Evolutionary conservation across 1,140 invertebrate genomes (phyloP).

Genomic region (Harpegnathos saltator): DNA sequence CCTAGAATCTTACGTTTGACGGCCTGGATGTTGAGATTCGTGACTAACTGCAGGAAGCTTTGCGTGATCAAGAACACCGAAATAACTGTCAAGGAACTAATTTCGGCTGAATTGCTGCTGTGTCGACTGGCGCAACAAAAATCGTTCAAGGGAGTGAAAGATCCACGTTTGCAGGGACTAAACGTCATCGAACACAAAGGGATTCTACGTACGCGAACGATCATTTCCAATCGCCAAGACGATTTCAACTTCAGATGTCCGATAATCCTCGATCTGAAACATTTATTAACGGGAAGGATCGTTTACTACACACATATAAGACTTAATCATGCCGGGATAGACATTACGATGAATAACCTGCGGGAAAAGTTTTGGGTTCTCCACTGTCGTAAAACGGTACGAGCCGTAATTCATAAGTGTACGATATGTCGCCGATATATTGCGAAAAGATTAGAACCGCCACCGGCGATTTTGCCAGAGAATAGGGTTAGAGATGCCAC

Average conservation of each 20-base stretch:
- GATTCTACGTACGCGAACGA: neutral
- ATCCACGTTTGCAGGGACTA: neutral
- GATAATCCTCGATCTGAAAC: neutral
- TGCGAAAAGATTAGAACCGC: neutral
- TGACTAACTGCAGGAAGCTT: neutral
- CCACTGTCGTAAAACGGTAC: neutral
- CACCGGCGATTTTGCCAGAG: constrained; percentile 43
- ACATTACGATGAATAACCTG: neutral
- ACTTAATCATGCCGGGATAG: neutral
- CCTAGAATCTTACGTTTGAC: neutral
- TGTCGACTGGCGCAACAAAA: neutral
- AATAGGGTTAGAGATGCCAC: constrained; percentile 62
- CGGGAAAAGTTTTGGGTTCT: constrained; percentile 35
- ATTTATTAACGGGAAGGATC: neutral
- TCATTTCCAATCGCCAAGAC: constrained; percentile 36
- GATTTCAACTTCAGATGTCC: constrained; percentile 59
- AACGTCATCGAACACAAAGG: neutral
- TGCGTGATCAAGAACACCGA: neutral
- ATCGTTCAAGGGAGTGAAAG: constrained; percentile 2
- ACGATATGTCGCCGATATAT: neutral
- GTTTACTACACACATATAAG: neutral
- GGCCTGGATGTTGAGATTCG: neutral
- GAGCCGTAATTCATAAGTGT: constrained; percentile 15
- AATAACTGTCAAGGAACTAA: neutral
- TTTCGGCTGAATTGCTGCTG: neutral